Conservation (phyloP, 1,140 invertebrate species). For the Ostrea edulis region DNA sequence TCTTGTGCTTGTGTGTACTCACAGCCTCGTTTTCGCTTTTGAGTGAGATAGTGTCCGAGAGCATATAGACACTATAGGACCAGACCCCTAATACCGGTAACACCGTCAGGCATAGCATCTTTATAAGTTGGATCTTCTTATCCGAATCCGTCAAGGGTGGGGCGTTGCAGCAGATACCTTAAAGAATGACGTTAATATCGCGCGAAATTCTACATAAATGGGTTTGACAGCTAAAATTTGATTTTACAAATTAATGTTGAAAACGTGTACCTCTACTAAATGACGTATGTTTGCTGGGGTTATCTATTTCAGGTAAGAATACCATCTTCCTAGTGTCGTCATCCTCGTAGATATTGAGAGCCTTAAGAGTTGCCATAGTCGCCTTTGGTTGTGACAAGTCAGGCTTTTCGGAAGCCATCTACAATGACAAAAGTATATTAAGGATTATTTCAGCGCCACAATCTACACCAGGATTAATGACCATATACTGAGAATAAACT, state of each 20-base stretch:
- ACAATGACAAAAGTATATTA: background rate
- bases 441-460: no score
- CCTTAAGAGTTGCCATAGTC: slow-evolving; percentile 7
- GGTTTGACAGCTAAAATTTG: background rate
- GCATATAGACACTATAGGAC: slow-evolving; percentile 60
- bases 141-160: slow-evolving; percentile 58
- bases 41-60: slow-evolving; percentile 59
- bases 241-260: background rate
- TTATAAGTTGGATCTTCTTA: slow-evolving; percentile 59
- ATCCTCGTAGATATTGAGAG: background rate
- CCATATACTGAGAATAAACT: no score
- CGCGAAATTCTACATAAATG: background rate
- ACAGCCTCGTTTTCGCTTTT: slow-evolving; percentile 61
- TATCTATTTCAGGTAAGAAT: slow-evolving; percentile 21
- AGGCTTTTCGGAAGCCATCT: background rate
- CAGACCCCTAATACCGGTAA: slow-evolving; percentile 60
- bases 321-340: slow-evolving; percentile 2
- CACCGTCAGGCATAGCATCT: slow-evolving; percentile 60
- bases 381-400: background rate
- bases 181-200: background rate
- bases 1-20: background rate
- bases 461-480: no score
- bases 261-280: background rate
- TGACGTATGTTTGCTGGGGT: slow-evolving; percentile 6
- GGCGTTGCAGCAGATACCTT: slow-evolving; percentile 36